Conservation (phyloP, 2,113 vertebrate genomes). For the Leucoraja erinaceus region DNA sequence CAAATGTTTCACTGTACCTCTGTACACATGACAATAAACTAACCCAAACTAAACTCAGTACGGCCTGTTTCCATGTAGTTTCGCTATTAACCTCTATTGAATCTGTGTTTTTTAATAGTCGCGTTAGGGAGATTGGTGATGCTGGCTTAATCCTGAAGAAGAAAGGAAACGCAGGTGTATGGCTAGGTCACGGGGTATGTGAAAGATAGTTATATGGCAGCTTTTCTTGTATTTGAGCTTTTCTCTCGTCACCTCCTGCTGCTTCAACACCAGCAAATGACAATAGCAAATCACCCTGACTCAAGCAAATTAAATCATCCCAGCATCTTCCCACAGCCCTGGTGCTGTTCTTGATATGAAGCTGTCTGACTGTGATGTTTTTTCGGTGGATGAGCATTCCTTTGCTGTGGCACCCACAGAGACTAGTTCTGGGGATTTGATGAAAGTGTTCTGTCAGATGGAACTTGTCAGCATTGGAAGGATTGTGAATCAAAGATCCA, state of each 20-base stretch:
- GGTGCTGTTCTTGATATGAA: neutral
- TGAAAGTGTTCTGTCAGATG: neutral
- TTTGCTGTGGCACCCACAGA: neutral
- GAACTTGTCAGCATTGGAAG: neutral
- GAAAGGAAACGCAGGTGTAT: too few species aligned
- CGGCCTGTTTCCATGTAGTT: too few species aligned
- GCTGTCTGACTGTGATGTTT: neutral
- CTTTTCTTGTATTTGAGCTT: neutral
- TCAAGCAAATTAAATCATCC: conserved; percentile 18
- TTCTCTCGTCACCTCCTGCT: neutral
- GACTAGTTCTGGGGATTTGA: neutral
- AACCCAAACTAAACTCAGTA: too few species aligned
- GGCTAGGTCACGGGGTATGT: too few species aligned
- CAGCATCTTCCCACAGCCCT: neutral
- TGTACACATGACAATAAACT: too few species aligned
- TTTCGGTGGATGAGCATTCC: neutral
- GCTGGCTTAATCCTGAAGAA: too few species aligned
- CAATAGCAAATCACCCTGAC: neutral
- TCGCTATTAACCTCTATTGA: too few species aligned
- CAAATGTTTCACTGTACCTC: too few species aligned
- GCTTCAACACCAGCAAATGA: neutral
- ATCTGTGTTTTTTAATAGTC: too few species aligned
- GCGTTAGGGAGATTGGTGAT: too few species aligned
- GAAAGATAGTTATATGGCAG: neutral
- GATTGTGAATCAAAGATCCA: neutral